A percentile compares a stretch with the other conserved stretches of the same genome.
Conservation (phyloP, 2,888 invertebrate species). For the Hedychridium roseum region DNA sequence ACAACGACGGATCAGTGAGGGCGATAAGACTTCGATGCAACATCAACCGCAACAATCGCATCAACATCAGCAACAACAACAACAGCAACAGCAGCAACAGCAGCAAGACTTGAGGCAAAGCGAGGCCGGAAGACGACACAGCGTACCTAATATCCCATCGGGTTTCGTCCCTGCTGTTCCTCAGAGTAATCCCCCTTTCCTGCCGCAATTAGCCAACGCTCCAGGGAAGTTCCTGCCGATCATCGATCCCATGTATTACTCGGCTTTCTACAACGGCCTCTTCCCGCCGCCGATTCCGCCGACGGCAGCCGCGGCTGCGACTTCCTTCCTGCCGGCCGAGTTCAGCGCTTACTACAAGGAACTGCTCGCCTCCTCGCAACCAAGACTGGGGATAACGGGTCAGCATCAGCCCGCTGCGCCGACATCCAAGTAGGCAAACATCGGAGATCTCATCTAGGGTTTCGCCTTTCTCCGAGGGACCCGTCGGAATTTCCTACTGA, state of each 20-base stretch:
- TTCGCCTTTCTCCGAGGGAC: conserved; percentile 8
- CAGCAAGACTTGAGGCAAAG: conserved; percentile 29
- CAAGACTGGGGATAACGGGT: conserved; percentile 59
- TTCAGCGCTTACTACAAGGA: conserved; percentile 68
- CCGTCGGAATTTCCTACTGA: too few relatives aligned
- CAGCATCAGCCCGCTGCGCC: conserved; percentile 55
- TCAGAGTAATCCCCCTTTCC: conserved; percentile 50
- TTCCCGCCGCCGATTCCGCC: conserved; percentile 57
- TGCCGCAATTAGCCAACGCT: conserved; percentile 57
- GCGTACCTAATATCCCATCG: conserved; percentile 50
- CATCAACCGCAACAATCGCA: conserved; percentile 22
- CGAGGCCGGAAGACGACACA: conserved; percentile 44
- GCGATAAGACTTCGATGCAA: conserved; percentile 47
- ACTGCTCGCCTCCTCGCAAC: conserved; percentile 63
- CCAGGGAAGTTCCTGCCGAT: conserved; percentile 63
- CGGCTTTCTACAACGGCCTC: conserved; percentile 63
- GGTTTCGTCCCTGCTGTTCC: conserved; percentile 50
- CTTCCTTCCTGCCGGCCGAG: conserved; percentile 62
- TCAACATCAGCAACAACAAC: conserved; percentile 21
- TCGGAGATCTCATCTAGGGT: conserved; percentile 37
- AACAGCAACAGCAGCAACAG: conserved; percentile 35
- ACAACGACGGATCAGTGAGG: conserved; percentile 50
- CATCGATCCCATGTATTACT: conserved; percentile 65
- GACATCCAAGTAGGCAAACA: conserved; percentile 60
- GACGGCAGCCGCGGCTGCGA: conserved; percentile 48